These are phyloP conservation scores for Xyrichtys novacula DNA, from an alignment of 2,797 vertebrate genomes.

Conservation along the genomic window DNA sequence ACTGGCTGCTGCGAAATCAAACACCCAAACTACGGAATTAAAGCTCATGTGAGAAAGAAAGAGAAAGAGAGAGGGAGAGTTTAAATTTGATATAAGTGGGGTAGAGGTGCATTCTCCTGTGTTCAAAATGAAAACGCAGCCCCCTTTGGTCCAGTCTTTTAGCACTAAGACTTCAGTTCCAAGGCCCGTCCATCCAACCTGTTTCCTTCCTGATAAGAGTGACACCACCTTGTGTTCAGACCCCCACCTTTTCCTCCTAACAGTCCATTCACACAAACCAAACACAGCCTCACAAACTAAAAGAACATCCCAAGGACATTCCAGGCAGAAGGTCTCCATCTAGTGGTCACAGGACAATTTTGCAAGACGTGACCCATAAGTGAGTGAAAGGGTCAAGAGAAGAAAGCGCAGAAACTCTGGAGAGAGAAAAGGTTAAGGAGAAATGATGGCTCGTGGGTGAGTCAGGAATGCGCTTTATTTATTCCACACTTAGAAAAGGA, in stretches of 20 bases:
- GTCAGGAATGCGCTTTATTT: slow-evolving; percentile 89
- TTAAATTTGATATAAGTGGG: slow-evolving; percentile 5
- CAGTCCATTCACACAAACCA: slow-evolving; percentile 22
- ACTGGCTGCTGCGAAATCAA: slow-evolving; percentile 56
- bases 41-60: background rate
- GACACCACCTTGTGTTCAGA: slow-evolving; percentile 50
- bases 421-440: slow-evolving; percentile 8
- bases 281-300: background rate
- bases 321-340: slow-evolving; percentile 62
- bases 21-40: slow-evolving; percentile 36
- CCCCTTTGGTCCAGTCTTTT: slow-evolving; percentile 27
- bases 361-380: background rate
- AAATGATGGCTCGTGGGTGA: slow-evolving; percentile 37
- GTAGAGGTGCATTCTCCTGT: slow-evolving; percentile 16
- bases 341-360: slow-evolving; percentile 41
- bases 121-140: slow-evolving; percentile 60
- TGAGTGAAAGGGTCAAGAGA: background rate
- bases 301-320: background rate
- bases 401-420: background rate
- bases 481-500: slow-evolving; percentile 84
- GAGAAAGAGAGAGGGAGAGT: background rate
- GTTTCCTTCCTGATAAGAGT: slow-evolving; percentile 79
- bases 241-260: background rate
- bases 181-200: slow-evolving; percentile 59
- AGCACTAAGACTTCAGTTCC: slow-evolving; percentile 41